phyloP scores from a whole-genome alignment of 2,888 invertebrate species.

The Charanyca ferruginea region DNA sequence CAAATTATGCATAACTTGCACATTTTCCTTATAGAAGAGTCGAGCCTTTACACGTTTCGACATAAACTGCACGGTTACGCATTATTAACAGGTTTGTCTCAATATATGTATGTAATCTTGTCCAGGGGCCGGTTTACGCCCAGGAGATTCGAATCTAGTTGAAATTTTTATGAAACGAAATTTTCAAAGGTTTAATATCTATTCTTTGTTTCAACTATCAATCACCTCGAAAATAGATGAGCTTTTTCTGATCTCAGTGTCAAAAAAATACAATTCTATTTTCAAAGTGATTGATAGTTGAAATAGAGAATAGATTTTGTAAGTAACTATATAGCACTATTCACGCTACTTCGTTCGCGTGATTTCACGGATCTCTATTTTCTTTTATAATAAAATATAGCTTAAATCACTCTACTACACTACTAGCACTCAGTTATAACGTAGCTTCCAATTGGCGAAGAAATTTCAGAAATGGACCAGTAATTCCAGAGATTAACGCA shows the following conservation, averaged over 20 bases:
- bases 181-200: not conserved
- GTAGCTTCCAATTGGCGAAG: no score
- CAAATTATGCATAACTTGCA: constrained; percentile 42
- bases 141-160: not conserved
- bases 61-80: constrained; percentile 38
- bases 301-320: not conserved
- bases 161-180: not conserved
- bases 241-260: not conserved
- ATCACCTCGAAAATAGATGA: not conserved
- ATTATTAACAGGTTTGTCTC: constrained; percentile 43
- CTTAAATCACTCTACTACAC: no score
- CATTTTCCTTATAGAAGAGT: constrained; percentile 56
- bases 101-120: constrained; percentile 32
- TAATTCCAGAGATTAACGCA: no score
- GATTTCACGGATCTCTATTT: no score
- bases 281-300: not conserved
- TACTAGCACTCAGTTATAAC: no score
- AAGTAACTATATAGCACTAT: no score
- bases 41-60: constrained; percentile 45
- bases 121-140: not conserved
- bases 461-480: no score
- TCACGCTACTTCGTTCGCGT: no score
- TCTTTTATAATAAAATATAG: no score
- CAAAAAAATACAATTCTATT: no score
- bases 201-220: not conserved